Evolutionary conservation across 2,113 vertebrate genomes (phyloP), one percentile per base, ranked within the genome.

Genomic region (Uropsilus gracilis): DNA sequence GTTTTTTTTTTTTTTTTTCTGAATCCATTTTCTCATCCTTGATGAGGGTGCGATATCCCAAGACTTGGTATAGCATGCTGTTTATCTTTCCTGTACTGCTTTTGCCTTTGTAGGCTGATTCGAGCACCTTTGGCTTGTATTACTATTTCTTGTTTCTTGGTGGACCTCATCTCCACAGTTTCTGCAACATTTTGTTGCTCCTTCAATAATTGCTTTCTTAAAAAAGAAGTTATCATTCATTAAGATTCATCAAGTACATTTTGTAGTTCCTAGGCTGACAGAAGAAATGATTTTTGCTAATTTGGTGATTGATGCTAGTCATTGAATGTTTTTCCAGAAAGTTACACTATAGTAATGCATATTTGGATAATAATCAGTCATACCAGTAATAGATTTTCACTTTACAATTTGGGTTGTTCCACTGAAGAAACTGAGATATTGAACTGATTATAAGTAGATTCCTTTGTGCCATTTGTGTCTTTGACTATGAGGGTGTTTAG

Each of bases 221-320:
- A 48, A 24, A 85, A 57, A 85, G n/a, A 94, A 17, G 3, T 91
- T 91, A 86, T 78, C 55, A 73, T 86, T 94, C 89, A 86, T 89
- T 90, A 77, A 75, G 55, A 78, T 86, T 95, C 24, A 84, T 72
- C 44, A 91, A 78, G 78, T 72, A 16, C 18, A 78, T 88, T 80
- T 92, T 91, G 93, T 85, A 92, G 34, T 39, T 93, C n/a, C 7
- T 64, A 71, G 50, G 59, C 39, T 93, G 61, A 93, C 16, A 91
- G 50, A 61, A 77, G 95, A 91, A 95, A 89, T 69, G 46, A 89
- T 91, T 91, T 95, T n/a, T 89, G 44, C 22, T 93, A 78, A 89
- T 91, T 34, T 44, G 57, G 88, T 86, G 78, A 91, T 77, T 95
- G 90, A 91, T 86, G 53, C 30, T 73, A 95, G 37, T 68, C 55